Evolutionary conservation across 2,113 vertebrate species (phyloP), one percentile per base, ranked within the genome.

Genomic region (Trinectes maculatus): DNA sequence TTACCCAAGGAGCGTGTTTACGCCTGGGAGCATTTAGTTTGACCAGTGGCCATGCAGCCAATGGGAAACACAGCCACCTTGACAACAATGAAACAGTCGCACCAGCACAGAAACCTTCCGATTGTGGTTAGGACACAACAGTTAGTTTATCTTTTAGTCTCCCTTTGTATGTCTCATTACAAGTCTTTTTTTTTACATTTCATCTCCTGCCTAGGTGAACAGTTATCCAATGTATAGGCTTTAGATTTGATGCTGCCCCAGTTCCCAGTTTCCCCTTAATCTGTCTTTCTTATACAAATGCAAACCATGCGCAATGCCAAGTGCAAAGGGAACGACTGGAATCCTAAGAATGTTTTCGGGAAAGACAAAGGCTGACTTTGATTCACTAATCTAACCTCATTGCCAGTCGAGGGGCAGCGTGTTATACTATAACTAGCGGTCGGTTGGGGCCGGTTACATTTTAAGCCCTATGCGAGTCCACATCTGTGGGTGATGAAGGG

Each of bases 311-410:
- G 69, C 80, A 62, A 77, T 56, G 26, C 47, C 13, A 24, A 49
- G 64, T 66, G 57, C 75, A 70, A 71, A 74, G 80, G 55, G 69
- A 85, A 76, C 62, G 67, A 57, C 60, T 64, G 89, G 89, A 91
- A 93, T 93, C 77, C 81, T 13, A 74, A 54, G 75, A 90, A 89
- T 93, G 83, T 76, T 82, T 84, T 77, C 61, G 63, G 63, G 24
- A 31, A 67, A 84, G 74, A 89, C 89, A 85, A 87, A 90, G 85
- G 76, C 73, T 66, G 57, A 88, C 89, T 89, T 91, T 90, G 81
- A 89, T 82, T 82, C 77, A 22, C 73, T 78, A 75, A 81, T 85
- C 75, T 71, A 59, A 74, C 52, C 71, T 71, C 37, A 62, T 55
- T 46, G 59, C 53, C 18, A 36, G 64, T 76, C 13, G 22, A 59